A percentile compares a stretch with the other conserved stretches of the same genome.
Conservation (phyloP, 2,888 invertebrate genomes). For the Hesperia comma region DNA sequence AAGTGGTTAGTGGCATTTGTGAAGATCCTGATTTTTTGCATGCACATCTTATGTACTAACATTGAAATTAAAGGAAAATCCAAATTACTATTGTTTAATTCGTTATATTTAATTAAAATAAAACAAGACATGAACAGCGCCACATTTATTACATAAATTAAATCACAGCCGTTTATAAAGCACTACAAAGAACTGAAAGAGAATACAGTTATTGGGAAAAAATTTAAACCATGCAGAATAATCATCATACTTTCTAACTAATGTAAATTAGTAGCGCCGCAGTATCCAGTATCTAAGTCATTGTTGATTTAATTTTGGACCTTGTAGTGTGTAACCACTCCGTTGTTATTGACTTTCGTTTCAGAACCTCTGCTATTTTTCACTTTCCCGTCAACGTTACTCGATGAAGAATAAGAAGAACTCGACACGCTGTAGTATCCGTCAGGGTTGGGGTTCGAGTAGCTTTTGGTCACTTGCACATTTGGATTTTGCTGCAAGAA, state of each 20-base stretch:
- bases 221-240: neutral
- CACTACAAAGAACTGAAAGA: slow-evolving; percentile 13
- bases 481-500: slow-evolving; percentile 28
- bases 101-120: slow-evolving; percentile 2
- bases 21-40: neutral
- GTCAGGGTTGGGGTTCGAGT: slow-evolving; percentile 37
- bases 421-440: slow-evolving; percentile 84
- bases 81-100: neutral
- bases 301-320: slow-evolving; percentile 60
- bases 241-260: neutral
- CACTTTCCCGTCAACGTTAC: slow-evolving; percentile 85
- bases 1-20: slow-evolving; percentile 7
- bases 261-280: slow-evolving; percentile 18
- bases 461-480: slow-evolving; percentile 21
- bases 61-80: neutral
- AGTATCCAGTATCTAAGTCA: neutral
- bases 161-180: slow-evolving; percentile 33
- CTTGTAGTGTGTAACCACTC: slow-evolving; percentile 86
- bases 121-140: slow-evolving; percentile 22
- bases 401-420: slow-evolving; percentile 85
- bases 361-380: slow-evolving; percentile 82
- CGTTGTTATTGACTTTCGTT: slow-evolving; percentile 89
- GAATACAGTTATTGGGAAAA: slow-evolving; percentile 1
- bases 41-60: neutral
- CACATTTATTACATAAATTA: slow-evolving; percentile 31